phyloP scores from a whole-genome alignment of 2,113 vertebrate genomes.

The Pomatostomus ruficeps region DNA sequence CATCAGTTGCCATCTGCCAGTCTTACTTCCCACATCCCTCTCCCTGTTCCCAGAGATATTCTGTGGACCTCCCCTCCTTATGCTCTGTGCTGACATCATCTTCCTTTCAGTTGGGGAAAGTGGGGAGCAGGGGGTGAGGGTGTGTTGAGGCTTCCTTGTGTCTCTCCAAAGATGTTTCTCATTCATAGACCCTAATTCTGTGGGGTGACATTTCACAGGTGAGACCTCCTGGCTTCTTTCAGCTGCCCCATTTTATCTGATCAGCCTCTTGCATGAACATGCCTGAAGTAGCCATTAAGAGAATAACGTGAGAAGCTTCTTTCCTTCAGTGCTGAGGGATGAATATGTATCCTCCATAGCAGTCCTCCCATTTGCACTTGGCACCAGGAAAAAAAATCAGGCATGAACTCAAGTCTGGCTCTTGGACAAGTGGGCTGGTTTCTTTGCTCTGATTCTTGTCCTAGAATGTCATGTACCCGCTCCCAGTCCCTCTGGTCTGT shows the following conservation, averaged over 20 bases:
- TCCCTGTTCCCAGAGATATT: not conserved
- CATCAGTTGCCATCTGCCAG: conserved; percentile 17
- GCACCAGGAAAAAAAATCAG: not conserved
- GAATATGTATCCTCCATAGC: not conserved
- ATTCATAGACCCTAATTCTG: not conserved
- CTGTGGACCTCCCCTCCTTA: not conserved
- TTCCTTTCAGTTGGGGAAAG: not conserved
- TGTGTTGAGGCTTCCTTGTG: not conserved
- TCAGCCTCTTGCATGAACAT: not conserved
- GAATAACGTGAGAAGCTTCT: not conserved
- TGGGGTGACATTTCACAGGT: not conserved
- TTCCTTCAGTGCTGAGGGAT: not conserved
- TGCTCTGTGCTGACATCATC: not conserved
- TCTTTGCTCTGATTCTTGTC: conserved; percentile 44
- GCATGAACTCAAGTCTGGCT: not conserved
- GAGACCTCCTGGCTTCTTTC: not conserved
- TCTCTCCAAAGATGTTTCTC: not conserved
- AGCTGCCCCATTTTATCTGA: not conserved
- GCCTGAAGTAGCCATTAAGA: not conserved
- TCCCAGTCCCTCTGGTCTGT: not conserved
- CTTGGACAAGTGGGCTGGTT: not conserved
- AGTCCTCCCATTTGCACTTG: not conserved
- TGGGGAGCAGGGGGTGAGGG: not conserved
- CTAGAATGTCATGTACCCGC: not conserved
- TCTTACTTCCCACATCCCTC: not conserved